These are phyloP conservation scores for Andrena hattorfiana DNA, from an alignment of 2,888 invertebrate species.

Conservation along the genomic window DNA sequence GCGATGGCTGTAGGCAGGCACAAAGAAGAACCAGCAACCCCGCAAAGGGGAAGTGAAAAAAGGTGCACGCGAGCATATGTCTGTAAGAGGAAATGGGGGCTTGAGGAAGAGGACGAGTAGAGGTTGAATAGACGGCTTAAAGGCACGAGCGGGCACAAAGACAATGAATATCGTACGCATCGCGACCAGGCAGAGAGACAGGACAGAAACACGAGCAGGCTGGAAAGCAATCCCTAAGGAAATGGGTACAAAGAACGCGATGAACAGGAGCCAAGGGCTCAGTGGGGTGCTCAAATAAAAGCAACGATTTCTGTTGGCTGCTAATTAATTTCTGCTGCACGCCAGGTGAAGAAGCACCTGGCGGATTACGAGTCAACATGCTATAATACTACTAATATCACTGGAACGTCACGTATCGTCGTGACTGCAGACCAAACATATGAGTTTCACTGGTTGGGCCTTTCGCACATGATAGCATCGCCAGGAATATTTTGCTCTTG, in stretches of 20 bases:
- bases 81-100: slow-evolving; percentile 46
- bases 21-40: slow-evolving; percentile 65
- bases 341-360: slow-evolving; percentile 28
- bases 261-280: neutral
- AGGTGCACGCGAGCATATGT: slow-evolving; percentile 55
- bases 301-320: slow-evolving; percentile 44
- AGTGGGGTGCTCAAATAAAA: slow-evolving; percentile 8
- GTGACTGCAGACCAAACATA: slow-evolving; percentile 2
- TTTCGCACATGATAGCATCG: neutral
- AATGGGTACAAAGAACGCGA: slow-evolving; percentile 58
- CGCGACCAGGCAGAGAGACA: slow-evolving; percentile 47
- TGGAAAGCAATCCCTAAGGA: slow-evolving; percentile 47
- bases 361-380: slow-evolving; percentile 33
- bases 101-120: slow-evolving; percentile 26
- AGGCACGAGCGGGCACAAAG: slow-evolving; percentile 32
- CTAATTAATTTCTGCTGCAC: slow-evolving; percentile 64
- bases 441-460: neutral
- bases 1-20: slow-evolving; percentile 66
- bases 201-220: slow-evolving; percentile 31
- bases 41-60: slow-evolving; percentile 49
- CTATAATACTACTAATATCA: slow-evolving; percentile 18
- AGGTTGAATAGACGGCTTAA: slow-evolving; percentile 34
- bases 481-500: slow-evolving; percentile 4
- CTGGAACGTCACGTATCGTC: neutral
- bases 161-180: slow-evolving; percentile 42